These are phyloP conservation scores for Lissonota sp. DNA, from an alignment of 2,888 invertebrate genomes.

Conservation along the genomic window DNA sequence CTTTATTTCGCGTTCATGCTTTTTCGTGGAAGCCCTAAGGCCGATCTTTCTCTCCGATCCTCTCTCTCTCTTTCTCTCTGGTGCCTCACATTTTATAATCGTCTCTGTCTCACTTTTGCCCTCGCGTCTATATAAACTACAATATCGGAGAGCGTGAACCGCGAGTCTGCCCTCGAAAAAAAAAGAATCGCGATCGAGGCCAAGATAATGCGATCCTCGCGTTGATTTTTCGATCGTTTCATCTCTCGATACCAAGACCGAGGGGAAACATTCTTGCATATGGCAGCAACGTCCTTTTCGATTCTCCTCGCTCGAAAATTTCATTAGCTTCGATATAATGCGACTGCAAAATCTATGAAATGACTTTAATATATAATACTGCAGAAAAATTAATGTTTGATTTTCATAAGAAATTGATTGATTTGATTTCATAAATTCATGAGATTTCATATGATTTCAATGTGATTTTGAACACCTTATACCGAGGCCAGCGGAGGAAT, in stretches of 20 bases:
- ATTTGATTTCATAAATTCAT: no score
- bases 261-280: not conserved
- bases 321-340: no score
- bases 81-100: slow-evolving; percentile 49
- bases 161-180: not conserved
- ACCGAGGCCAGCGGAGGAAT: no score
- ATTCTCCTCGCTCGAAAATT: slow-evolving; percentile 3
- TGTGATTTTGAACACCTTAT: no score
- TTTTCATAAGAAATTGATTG: no score
- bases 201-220: slow-evolving; percentile 42
- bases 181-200: slow-evolving; percentile 38
- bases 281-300: slow-evolving; percentile 4
- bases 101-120: slow-evolving; percentile 60
- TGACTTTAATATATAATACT: no score
- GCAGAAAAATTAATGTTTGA: no score
- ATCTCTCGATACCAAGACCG: slow-evolving; percentile 30
- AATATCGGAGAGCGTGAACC: slow-evolving; percentile 35
- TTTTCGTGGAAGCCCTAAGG: slow-evolving; percentile 67
- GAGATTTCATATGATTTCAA: no score
- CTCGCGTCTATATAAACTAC: not conserved
- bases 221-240: slow-evolving; percentile 59
- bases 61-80: slow-evolving; percentile 53
- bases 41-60: slow-evolving; percentile 36
- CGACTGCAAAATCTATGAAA: no score
- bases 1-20: slow-evolving; percentile 64